Conservation (phyloP, 2,113 vertebrate species). For the Neomonachus schauinslandi region DNA sequence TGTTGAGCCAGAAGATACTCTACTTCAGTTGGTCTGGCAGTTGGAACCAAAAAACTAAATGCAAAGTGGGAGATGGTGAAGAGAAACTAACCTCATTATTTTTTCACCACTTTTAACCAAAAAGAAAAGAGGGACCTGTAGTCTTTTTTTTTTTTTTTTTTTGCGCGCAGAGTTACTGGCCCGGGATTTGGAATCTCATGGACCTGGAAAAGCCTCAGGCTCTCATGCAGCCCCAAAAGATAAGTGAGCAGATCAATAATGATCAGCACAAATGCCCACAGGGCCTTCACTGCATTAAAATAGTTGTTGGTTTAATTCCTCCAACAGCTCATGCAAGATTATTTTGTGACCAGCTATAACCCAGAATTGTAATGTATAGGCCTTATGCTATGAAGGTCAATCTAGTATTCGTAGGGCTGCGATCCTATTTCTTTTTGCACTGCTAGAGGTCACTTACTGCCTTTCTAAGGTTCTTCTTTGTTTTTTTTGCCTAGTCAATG, state of each 20-base stretch:
- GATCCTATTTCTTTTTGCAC: background rate
- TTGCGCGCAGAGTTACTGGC: too few relatives aligned
- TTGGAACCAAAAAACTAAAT: background rate
- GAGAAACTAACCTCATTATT: background rate
- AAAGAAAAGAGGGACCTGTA: background rate
- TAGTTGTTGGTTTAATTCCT: background rate
- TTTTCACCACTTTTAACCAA: background rate
- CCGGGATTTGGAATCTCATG: background rate
- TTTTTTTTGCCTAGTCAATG: background rate
- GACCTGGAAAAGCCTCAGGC: background rate
- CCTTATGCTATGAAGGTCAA: background rate
- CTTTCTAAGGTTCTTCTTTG: background rate
- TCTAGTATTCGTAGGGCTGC: background rate
- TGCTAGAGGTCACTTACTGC: background rate
- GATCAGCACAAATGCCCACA: background rate
- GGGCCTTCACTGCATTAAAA: background rate
- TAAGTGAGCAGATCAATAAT: background rate
- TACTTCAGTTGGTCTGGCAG: background rate
- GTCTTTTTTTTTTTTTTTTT: background rate
- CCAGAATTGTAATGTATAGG: background rate
- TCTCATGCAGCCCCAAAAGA: too few relatives aligned
- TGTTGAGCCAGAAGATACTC: background rate
- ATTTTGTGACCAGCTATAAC: background rate
- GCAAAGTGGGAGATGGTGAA: background rate
- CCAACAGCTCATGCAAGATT: background rate